Conservation (phyloP, 2,113 vertebrate species). For the Gasterosteus aculeatus region DNA sequence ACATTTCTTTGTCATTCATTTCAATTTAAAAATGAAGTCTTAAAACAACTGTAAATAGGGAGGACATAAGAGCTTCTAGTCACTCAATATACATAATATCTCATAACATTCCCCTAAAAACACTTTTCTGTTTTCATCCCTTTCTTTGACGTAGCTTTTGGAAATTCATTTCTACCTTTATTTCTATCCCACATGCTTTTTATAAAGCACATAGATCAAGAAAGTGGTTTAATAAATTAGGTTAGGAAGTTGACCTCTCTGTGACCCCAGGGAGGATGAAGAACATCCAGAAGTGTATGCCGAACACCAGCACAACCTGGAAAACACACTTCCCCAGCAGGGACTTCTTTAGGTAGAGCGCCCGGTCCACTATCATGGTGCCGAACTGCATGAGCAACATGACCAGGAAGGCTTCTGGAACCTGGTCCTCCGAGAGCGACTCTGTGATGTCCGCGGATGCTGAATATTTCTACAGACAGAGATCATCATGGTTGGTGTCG, state of each 20-base stretch:
- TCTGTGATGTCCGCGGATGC: constrained; percentile 79
- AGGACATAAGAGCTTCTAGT: background rate
- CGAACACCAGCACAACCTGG: constrained; percentile 82
- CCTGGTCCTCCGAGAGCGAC: constrained; percentile 84
- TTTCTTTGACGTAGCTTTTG: background rate
- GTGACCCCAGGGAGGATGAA: constrained; percentile 84
- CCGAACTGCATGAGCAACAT: constrained; percentile 84
- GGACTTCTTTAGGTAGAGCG: constrained; percentile 82
- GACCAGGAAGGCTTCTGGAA: constrained; percentile 83
- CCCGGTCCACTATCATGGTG: constrained; percentile 81
- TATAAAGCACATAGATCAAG: background rate
- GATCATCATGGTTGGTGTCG: background rate
- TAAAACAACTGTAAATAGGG: background rate
- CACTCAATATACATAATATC: background rate
- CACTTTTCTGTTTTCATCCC: background rate
- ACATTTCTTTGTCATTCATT: background rate
- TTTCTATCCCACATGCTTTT: background rate
- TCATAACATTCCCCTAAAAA: background rate
- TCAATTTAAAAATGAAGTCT: background rate
- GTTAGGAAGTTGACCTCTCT: constrained; percentile 71
- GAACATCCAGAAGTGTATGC: constrained; percentile 87
- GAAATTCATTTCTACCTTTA: background rate
- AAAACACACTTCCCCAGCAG: constrained; percentile 82
- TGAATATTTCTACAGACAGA: constrained; percentile 76
- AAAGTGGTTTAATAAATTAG: background rate